Percentiles rank a stretch among this genome's conserved stretches.
phyloP scores from a whole-genome alignment of 2,888 invertebrate species.

The Calameuta idolon region DNA sequence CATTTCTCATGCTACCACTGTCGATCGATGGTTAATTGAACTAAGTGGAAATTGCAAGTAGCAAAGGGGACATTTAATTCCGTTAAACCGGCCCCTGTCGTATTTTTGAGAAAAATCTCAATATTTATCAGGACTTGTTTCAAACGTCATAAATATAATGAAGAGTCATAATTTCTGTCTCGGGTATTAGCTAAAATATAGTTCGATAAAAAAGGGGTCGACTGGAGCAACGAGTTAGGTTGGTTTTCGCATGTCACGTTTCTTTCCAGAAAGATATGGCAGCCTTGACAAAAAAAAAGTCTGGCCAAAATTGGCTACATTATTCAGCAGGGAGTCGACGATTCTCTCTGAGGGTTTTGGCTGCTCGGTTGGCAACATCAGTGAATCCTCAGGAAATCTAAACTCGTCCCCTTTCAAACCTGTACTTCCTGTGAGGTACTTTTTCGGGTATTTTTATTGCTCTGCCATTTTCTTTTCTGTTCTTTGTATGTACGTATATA shows the following conservation, averaged over 20 bases:
- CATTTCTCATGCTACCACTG: not conserved
- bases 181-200: no score
- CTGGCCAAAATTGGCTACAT: not conserved
- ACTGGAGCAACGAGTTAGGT: not conserved
- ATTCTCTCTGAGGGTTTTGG: not conserved
- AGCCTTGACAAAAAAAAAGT: not conserved
- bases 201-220: not conserved
- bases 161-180: slow-evolving; percentile 12
- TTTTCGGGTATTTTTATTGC: not conserved
- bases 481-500: no score
- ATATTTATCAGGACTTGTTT: not conserved
- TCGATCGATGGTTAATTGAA: not conserved
- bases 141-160: slow-evolving; percentile 14
- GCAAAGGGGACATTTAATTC: not conserved
- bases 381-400: not conserved
- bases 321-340: not conserved
- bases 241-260: not conserved
- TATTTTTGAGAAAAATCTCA: slow-evolving; percentile 18
- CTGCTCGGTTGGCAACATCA: not conserved
- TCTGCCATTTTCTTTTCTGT: no score
- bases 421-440: not conserved
- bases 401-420: not conserved
- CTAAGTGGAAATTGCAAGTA: not conserved
- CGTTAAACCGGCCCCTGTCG: not conserved
- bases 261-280: not conserved